Evolutionary conservation across 1,140 invertebrate genomes (phyloP).

Genomic region (Homalodisca vitripennis): DNA sequence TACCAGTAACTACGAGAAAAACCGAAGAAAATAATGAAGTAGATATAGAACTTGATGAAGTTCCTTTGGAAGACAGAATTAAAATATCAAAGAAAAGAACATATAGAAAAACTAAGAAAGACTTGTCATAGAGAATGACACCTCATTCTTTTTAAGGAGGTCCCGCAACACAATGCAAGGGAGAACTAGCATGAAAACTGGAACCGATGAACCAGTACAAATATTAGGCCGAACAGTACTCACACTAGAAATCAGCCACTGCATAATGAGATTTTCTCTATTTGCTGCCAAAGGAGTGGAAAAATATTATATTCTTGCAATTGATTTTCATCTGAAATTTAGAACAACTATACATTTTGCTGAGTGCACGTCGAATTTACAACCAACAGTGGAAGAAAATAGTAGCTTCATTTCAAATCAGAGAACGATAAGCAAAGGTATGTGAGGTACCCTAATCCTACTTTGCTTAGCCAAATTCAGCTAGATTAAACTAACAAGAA

Average conservation of each 20-base stretch:
- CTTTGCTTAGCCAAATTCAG: slow-evolving; percentile 5
- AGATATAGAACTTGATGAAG: too few species aligned
- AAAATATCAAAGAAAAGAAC: too few species aligned
- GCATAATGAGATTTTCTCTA: not conserved
- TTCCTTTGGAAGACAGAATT: too few species aligned
- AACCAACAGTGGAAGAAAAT: slow-evolving; percentile 4
- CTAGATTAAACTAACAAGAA: not conserved
- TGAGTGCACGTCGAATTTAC: not conserved
- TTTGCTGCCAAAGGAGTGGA: slow-evolving; percentile 1
- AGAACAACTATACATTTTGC: not conserved
- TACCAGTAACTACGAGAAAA: too few species aligned
- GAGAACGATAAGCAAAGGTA: slow-evolving; percentile 10
- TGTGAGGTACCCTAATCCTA: not conserved
- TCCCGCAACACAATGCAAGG: not conserved
- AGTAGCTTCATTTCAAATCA: not conserved
- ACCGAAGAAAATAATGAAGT: too few species aligned
- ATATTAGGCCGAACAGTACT: not conserved
- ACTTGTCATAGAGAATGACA: too few species aligned
- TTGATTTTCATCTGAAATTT: slow-evolving; percentile 6
- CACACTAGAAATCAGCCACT: not conserved
- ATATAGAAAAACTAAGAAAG: too few species aligned
- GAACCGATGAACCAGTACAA: not conserved
- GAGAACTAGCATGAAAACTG: not conserved
- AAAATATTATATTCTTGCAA: not conserved
- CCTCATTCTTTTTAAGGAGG: too few species aligned